These are phyloP conservation scores for Pollimyrus isidori DNA, from an alignment of 2,113 vertebrate genomes.

Conservation along the genomic window DNA sequence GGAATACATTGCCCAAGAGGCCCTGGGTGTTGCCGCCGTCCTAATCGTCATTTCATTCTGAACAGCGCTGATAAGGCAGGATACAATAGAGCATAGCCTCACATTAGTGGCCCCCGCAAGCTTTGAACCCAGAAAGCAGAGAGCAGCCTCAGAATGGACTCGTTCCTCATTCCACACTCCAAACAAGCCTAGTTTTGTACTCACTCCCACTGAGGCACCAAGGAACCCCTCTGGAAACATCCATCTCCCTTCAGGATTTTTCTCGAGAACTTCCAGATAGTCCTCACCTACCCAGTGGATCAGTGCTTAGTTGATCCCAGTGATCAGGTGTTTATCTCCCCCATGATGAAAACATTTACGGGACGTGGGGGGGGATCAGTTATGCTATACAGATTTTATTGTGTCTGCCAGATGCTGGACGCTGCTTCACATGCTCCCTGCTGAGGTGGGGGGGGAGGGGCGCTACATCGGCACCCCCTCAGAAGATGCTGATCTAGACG, in stretches of 20 bases:
- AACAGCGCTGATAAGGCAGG: not conserved
- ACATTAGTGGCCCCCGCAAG: constrained; percentile 18
- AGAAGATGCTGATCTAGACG: not conserved
- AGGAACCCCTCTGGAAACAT: not conserved
- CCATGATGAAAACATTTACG: not conserved
- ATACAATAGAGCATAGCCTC: not conserved
- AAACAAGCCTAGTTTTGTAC: not conserved
- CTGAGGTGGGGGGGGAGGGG: not conserved
- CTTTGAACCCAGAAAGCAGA: constrained; percentile 22
- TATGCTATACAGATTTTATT: not conserved
- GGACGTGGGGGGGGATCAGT: not conserved
- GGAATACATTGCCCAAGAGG: constrained; percentile 31
- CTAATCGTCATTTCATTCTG: constrained; percentile 8
- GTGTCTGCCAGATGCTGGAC: not conserved
- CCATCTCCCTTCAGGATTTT: not conserved
- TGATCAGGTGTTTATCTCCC: not conserved
- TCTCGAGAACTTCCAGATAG: not conserved
- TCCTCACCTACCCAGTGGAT: not conserved
- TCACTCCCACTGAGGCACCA: not conserved
- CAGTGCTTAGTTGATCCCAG: not conserved
- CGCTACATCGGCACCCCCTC: not conserved
- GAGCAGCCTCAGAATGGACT: not conserved
- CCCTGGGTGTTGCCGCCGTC: not conserved
- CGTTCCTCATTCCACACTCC: not conserved
- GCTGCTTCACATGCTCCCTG: not conserved